Base-by-base conservation (phyloP, 1,140 invertebrate species). In the Goniozus legneri region DNA sequence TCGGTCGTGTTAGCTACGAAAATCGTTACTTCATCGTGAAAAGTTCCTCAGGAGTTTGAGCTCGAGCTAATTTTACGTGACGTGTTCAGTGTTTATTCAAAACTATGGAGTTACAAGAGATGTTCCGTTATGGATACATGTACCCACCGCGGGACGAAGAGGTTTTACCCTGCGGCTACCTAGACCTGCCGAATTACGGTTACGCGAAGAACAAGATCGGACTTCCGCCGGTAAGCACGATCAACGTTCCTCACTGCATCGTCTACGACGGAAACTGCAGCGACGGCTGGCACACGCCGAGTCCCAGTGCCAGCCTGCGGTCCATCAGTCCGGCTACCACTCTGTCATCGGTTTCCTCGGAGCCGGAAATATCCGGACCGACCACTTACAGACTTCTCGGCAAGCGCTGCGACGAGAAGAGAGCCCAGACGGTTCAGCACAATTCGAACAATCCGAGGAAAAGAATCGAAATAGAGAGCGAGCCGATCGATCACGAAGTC, bases 251-350 rank as follows among this genome's bases (percentile, higher is more conserved):
- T 0, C 71, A 64, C 30, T 67, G 62, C 27, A 47, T 60, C 6
- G 45, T 58, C 8, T 75, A 76, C 30, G 72, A 75, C 22, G 54
- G 47, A 3, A 75, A 68, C 18, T 66, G 68, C 41, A 77, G 74
- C 50, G 80, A 82, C 64, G 80, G 80, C 16, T 83, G 80, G 76
- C 77, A 81, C 51, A 81, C 80, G 2, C 80, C 81, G 0, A 81
- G 79, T 51, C 80, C 81, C 2, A 58, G 72, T 0, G 75, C 80
- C 2, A 82, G 80, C 51, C 59, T 79, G 44, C 67, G 81, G n/a
- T 83, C 75, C 2, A 61, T 79, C 30, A 81, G 78, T 56, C 80
- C 80, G 12, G 72, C 71, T 1, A 71, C 58, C 22, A 71, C 64
- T 6, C 30, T 59, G 6, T 19, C 44, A 8, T 70, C 73, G 1